phyloP scores from a whole-genome alignment of 64 coral and sea anemone genomes.

The Stylophora pistillata region DNA sequence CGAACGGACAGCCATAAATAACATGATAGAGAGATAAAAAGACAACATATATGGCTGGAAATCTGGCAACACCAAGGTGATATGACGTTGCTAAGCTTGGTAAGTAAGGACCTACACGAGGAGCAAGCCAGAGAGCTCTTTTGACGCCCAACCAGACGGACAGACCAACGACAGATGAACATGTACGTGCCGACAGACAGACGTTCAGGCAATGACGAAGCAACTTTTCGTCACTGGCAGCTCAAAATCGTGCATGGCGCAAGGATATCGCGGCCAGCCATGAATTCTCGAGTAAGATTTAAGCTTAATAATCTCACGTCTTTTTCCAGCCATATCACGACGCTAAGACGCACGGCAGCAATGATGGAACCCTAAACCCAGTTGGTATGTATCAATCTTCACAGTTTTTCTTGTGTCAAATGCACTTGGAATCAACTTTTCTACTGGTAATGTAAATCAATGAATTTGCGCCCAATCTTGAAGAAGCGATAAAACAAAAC shows the following conservation, averaged over 20 bases:
- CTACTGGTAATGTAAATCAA: no score
- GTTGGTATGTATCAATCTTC: conserved; percentile 5
- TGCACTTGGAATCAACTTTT: no score
- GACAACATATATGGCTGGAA: no score
- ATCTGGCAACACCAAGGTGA: no score
- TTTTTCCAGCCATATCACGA: conserved; percentile 38
- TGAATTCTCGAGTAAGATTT: background rate
- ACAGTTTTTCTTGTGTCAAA: background rate
- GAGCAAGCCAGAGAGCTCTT: no score
- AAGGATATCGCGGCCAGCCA: background rate
- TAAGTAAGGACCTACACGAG: no score
- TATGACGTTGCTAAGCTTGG: no score
- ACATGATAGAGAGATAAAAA: no score
- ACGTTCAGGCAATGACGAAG: background rate
- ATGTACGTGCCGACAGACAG: no score
- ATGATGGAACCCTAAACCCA: background rate
- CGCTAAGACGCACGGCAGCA: background rate
- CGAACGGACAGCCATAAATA: no score
- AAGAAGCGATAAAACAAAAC: no score
- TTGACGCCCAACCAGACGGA: background rate
- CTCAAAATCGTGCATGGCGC: background rate
- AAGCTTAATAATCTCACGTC: conserved; percentile 3
- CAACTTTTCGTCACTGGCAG: background rate
- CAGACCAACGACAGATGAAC: background rate
- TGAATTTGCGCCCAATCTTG: no score